Evolutionary conservation across 2,888 invertebrate species (phyloP), one percentile per base, ranked within the genome.

Genomic region (Junonia oenone): DNA sequence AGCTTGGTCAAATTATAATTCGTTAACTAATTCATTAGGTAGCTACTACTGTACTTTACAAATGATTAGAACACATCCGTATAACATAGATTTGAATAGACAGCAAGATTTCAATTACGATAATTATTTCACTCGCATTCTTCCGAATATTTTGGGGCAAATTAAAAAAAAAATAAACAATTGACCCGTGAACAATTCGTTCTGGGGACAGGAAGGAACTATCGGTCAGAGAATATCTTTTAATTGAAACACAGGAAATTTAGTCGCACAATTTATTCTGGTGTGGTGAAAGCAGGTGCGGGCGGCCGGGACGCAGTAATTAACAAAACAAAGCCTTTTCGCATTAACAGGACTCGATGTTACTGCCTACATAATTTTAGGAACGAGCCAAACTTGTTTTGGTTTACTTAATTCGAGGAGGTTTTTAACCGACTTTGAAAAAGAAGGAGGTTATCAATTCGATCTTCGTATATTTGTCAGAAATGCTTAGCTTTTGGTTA

Each of bases 301-400:
- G 69, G 69, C 51, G 45, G 76, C 72, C 67, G 70, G 71, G 72
- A 75, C 75, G 69, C 73, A 72, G 81, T 83, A 84, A 83, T 83
- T 84, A 84, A 83, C 82, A 81, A 82, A 81, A 83, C 83, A 83
- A 83, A 82, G 76, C 77, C 76, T 75, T 78, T 78, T 76, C 79
- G 72, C 78, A 76, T 76, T 76, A 78, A 76, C 73, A 77, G 76
- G 73, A 76, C 78, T 80, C 75, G 75, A 76, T 77, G 78, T 70
- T 73, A 73, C 75, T 73, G 72, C 71, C 72, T 75, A 45, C 55
- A 51, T 52, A 48, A 55, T 55, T 55, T 52, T 45, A 45, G 49
- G 38, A 58, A 37, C 27, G 19, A 40, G 11, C 48, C 33, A 40
- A n/a, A 38, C 52, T 55, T 55, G 55, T 51, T 47, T 35, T 31